A percentile compares a stretch with the other conserved stretches of the same genome.
Evolutionary conservation across 2,888 invertebrate species (phyloP).

Genomic region (Pandemis cinnamomeana): DNA sequence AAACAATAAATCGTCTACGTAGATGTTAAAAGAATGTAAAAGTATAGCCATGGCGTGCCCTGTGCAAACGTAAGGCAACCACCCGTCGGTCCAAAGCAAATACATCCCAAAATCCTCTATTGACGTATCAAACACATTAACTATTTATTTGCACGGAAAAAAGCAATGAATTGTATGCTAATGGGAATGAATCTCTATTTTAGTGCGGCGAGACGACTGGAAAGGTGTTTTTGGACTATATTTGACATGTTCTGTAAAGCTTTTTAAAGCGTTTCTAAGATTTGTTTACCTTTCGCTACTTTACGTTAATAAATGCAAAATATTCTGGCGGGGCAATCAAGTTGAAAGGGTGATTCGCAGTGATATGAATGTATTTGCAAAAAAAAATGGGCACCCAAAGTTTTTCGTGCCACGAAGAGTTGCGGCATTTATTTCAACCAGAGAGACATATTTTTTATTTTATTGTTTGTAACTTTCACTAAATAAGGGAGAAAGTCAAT

Average conservation of each 20-base stretch:
- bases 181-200: conserved; percentile 20
- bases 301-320: background rate
- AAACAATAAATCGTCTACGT: background rate
- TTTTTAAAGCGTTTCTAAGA: background rate
- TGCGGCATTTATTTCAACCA: no score
- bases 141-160: conserved; percentile 36
- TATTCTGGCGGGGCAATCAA: no score
- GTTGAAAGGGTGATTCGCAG: no score
- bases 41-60: background rate
- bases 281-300: background rate
- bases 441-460: no score
- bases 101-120: conserved; percentile 27
- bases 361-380: no score
- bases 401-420: no score
- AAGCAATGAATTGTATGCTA: conserved; percentile 26
- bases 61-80: conserved; percentile 22
- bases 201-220: background rate
- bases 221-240: background rate
- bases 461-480: no score
- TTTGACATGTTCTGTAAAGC: background rate
- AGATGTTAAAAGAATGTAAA: background rate
- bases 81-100: conserved; percentile 32
- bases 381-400: no score
- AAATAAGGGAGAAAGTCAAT: no score
- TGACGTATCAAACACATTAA: conserved; percentile 40